A percentile compares a stretch with the other conserved stretches of the same genome.
Evolutionary conservation across 2,888 invertebrate genomes (phyloP).

Genomic region (Sabatieria punctata): DNA sequence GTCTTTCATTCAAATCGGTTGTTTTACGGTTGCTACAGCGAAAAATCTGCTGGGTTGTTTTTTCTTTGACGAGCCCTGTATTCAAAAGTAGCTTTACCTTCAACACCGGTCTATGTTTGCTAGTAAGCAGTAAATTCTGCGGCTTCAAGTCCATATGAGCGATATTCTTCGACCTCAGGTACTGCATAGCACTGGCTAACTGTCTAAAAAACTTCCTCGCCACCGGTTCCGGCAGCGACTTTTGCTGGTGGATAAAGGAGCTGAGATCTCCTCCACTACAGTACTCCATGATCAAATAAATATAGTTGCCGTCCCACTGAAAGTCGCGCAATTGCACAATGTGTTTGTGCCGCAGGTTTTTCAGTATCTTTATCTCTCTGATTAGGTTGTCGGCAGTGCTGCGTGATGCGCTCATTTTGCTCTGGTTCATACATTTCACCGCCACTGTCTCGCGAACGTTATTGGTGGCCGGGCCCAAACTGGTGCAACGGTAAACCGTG

Average conservation of each 20-base stretch:
- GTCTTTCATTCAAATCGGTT: too few relatives aligned
- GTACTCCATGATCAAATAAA: constrained; percentile 70
- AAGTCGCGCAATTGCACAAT: constrained; percentile 43
- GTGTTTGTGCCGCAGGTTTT: constrained; percentile 5
- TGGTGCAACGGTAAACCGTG: constrained; percentile 8
- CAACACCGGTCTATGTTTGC: constrained; percentile 3
- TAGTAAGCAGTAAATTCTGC: constrained; percentile 54
- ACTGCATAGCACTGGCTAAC: constrained; percentile 52
- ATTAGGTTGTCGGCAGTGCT: constrained; percentile 59
- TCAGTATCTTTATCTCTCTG: constrained; percentile 49
- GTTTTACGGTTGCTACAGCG: too few relatives aligned
- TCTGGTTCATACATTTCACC: constrained; percentile 61
- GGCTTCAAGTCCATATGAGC: constrained; percentile 79
- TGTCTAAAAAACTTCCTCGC: constrained; percentile 62
- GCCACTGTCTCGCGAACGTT: constrained; percentile 46
- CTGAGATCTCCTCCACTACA: constrained; percentile 68
- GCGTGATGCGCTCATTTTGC: constrained; percentile 44
- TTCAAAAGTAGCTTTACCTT: too few relatives aligned
- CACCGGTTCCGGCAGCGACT: constrained; percentile 46
- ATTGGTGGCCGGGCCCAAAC: neutral
- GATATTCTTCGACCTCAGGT: constrained; percentile 54
- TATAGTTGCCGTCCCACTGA: constrained; percentile 45
- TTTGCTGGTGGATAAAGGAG: constrained; percentile 45
- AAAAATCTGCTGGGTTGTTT: too few relatives aligned
- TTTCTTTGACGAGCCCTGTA: too few relatives aligned